Percentiles rank a stretch among this genome's conserved stretches.
phyloP scores from a whole-genome alignment of 2,113 vertebrate genomes.

The Pleuronectes platessa region DNA sequence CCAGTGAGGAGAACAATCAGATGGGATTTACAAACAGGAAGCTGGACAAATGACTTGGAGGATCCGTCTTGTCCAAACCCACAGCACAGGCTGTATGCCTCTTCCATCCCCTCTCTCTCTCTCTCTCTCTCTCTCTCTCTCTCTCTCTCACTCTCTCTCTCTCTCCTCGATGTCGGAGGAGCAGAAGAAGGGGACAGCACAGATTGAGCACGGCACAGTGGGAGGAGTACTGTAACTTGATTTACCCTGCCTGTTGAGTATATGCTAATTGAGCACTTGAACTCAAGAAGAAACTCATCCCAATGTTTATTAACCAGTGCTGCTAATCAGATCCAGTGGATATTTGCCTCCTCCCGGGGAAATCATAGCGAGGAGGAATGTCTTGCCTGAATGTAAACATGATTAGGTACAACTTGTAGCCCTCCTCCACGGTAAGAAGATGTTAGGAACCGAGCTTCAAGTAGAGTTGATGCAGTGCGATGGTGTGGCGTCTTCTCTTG shows the following conservation, averaged over 20 bases:
- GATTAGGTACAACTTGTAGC: constrained; percentile 18
- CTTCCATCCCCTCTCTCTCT: constrained; percentile 1
- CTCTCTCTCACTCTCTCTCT: background rate
- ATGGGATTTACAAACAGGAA: constrained; percentile 60
- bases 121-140: background rate
- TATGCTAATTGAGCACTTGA: constrained; percentile 11
- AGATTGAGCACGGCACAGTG: background rate
- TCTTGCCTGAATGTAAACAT: constrained; percentile 33
- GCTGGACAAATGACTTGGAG: constrained; percentile 50
- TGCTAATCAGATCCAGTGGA: constrained; percentile 26
- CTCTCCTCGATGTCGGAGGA: constrained; percentile 5
- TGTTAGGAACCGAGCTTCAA: constrained; percentile 7
- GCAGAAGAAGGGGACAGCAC: constrained; percentile 14
- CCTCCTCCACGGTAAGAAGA: background rate
- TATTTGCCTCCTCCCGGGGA: constrained; percentile 11
- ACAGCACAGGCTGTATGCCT: constrained; percentile 18
- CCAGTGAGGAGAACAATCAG: constrained; percentile 8
- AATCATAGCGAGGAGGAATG: background rate
- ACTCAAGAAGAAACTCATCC: constrained; percentile 14
- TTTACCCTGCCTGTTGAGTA: constrained; percentile 33
- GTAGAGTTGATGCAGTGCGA: constrained; percentile 23
- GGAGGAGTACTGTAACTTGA: constrained; percentile 21
- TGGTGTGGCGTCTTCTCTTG: constrained; percentile 11
- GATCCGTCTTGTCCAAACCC: constrained; percentile 41
- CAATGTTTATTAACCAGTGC: constrained; percentile 29